phyloP scores from a whole-genome alignment of 1,140 invertebrate species.

The Diorhabda sublineata region DNA sequence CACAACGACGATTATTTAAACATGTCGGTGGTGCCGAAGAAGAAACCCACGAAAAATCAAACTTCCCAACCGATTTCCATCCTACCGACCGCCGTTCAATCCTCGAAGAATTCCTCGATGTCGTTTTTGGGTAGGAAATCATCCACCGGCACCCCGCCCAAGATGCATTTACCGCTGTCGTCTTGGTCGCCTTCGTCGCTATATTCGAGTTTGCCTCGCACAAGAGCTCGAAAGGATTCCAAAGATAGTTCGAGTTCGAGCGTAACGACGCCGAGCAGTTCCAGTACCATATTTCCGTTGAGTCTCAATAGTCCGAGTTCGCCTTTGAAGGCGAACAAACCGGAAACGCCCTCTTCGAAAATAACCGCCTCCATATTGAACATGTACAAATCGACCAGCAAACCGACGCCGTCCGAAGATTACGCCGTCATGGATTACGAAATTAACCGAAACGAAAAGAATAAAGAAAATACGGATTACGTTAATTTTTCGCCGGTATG shows the following conservation, averaged over 20 bases:
- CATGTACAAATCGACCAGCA: constrained; percentile 28
- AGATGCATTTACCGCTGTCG: constrained; percentile 42
- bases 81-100: constrained; percentile 39
- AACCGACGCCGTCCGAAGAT: constrained; percentile 27
- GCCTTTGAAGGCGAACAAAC: constrained; percentile 48
- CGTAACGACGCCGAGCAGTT: constrained; percentile 53
- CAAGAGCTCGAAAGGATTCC: constrained; percentile 38
- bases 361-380: constrained; percentile 34
- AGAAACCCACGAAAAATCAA: constrained; percentile 46
- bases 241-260: constrained; percentile 49
- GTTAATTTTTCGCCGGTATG: constrained; percentile 41
- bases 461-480: constrained; percentile 34
- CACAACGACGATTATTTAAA: constrained; percentile 45
- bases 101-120: constrained; percentile 21
- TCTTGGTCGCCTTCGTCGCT: constrained; percentile 33
- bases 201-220: constrained; percentile 44
- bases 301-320: constrained; percentile 58
- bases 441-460: constrained; percentile 9
- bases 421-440: constrained; percentile 42
- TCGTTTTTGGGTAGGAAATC: constrained; percentile 39
- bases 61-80: constrained; percentile 59
- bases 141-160: constrained; percentile 47
- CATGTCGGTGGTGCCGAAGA: constrained; percentile 38
- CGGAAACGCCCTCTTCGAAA: constrained; percentile 38
- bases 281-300: constrained; percentile 58